These are phyloP conservation scores for Actinostola sp. DNA, from an alignment of 92 coral and sea anemone genomes.

Conservation along the genomic window DNA sequence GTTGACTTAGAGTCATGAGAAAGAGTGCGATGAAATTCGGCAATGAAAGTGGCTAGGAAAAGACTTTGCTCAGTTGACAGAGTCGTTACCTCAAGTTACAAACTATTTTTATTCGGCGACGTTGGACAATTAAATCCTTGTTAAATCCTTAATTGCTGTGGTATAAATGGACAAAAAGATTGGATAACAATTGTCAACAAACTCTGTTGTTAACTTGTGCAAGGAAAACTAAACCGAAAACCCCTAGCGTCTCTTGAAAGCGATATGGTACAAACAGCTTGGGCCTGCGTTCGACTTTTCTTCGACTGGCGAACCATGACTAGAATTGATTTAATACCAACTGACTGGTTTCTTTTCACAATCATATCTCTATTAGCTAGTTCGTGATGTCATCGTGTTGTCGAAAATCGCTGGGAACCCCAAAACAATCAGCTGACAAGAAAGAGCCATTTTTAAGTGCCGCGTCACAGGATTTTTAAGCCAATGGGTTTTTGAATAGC, in stretches of 20 bases:
- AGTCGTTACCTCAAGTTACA: background rate
- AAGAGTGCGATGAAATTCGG: no score
- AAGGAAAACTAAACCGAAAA: slow-evolving; percentile 1
- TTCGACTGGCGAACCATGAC: no score
- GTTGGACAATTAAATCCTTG: background rate
- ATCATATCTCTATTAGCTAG: slow-evolving; percentile 1
- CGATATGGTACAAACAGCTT: no score
- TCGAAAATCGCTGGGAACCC: slow-evolving; percentile 19
- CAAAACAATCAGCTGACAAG: slow-evolving; percentile 77
- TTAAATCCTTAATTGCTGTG: slow-evolving; percentile 17
- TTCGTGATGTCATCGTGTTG: slow-evolving; percentile 13
- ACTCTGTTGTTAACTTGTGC: background rate
- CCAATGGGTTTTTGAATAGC: slow-evolving; percentile 65
- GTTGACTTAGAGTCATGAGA: no score
- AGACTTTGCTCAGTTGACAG: no score
- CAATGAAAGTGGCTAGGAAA: no score
- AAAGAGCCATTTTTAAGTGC: slow-evolving; percentile 66
- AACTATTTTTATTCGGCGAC: background rate
- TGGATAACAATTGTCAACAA: slow-evolving; percentile 23
- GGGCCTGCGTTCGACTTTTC: no score
- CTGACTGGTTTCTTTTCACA: background rate
- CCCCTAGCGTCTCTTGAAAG: background rate
- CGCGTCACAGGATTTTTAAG: slow-evolving; percentile 68
- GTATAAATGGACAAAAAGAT: slow-evolving; percentile 9
- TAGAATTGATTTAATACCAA: no score